Evolutionary conservation across 2,888 invertebrate species (phyloP), one percentile per base, ranked within the genome.

Genomic region (Stegana nigrithorax): DNA sequence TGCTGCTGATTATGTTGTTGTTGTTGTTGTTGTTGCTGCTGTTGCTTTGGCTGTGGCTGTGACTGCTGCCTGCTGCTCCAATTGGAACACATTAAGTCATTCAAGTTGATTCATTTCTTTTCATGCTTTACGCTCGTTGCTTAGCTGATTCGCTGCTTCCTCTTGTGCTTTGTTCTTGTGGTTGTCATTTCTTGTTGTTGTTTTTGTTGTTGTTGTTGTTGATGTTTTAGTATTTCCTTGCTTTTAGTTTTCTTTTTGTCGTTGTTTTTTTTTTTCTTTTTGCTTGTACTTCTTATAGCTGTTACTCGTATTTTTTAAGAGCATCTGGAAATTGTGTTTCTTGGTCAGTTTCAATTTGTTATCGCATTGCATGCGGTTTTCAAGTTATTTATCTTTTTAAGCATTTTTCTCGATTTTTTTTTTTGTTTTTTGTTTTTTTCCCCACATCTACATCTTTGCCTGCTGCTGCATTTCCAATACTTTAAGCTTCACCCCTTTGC

Each of bases 281-380:
- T 61, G 53, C 51, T 44, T 57, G 64, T 65, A 36, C 17, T 62
- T 10, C n/a, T 56, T 56, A 23, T 56, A 19, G 7, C 8, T 44
- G 6, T 17, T 44, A n/a, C 10, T 21, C 7, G 5, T 21, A 5
- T 59, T n/a, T 59, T 59, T 67, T 55, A n/a, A 56, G 45, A 58
- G 65, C 62, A 67, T 67, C 63, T 68, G 64, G 36, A 68, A 71
- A 68, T 68, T 62, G 71, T 69, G 68, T 69, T 74, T 73, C 68
- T 70, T 66, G 70, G 64, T 63, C 69, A 67, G 32, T 61, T 65
- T 64, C 59, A 67, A 68, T 67, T 68, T 67, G 61, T 67, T 64
- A 66, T 65, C 65, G 53, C 44, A 61, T 59, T 59, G 66, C 65
- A 65, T 61, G 66, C 60, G 55, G 63, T 67, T 63, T 47, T 60